Evolutionary conservation across 2,888 invertebrate species (phyloP).

Genomic region (Torymus texanus): DNA sequence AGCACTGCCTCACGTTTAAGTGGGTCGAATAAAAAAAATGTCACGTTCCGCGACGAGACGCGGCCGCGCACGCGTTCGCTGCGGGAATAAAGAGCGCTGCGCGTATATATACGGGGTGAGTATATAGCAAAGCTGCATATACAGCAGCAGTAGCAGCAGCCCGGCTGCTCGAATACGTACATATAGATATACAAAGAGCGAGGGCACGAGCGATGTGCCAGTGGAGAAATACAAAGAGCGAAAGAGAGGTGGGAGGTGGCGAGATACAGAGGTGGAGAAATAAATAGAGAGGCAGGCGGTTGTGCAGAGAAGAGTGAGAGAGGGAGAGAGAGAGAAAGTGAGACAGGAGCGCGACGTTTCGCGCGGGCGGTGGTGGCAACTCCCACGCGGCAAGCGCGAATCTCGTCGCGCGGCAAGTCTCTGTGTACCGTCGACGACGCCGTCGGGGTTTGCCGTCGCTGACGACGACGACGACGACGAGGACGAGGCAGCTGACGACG

Average conservation of each 20-base stretch:
- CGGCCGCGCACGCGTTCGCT: conserved; percentile 15
- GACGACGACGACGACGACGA: too few species aligned
- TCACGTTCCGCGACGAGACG: conserved; percentile 56
- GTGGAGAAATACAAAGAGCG: conserved; percentile 34
- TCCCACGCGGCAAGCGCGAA: neutral
- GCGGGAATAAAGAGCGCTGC: conserved; percentile 17
- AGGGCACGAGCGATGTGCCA: neutral
- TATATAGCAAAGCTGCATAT: too few species aligned
- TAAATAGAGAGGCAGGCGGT: conserved; percentile 2
- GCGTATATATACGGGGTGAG: too few species aligned
- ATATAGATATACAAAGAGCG: neutral
- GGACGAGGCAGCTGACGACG: neutral
- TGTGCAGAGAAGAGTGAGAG: neutral
- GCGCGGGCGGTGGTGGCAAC: too few species aligned
- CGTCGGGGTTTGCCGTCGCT: neutral
- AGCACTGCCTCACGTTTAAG: conserved; percentile 36
- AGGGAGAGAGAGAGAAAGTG: neutral
- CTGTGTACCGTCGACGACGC: neutral
- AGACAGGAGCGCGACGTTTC: neutral
- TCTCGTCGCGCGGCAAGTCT: neutral
- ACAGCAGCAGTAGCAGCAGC: conserved; percentile 15
- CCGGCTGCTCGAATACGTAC: neutral
- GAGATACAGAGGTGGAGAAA: conserved; percentile 1
- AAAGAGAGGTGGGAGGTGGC: neutral
- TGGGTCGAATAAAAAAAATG: conserved; percentile 57